These are phyloP conservation scores for Himalopsyche japonica DNA, from an alignment of 2,888 invertebrate genomes.

Conservation along the genomic window DNA sequence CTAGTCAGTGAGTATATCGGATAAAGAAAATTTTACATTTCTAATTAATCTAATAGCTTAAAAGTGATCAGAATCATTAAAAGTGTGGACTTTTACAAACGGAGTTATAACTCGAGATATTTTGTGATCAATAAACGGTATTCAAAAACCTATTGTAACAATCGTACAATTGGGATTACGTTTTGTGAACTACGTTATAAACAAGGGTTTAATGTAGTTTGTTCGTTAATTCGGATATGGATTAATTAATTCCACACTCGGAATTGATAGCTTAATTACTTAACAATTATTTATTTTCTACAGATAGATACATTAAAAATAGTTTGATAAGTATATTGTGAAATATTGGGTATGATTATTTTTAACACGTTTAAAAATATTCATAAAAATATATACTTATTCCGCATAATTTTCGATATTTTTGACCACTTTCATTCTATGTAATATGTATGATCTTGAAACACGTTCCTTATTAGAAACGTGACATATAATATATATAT, in stretches of 20 bases:
- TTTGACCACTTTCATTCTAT: neutral
- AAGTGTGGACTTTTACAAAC: neutral
- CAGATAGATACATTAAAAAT: too few relatives aligned
- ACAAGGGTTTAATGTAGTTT: too few relatives aligned
- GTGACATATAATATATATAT: neutral
- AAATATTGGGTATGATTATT: too few relatives aligned
- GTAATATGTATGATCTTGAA: neutral
- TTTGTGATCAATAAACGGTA: neutral
- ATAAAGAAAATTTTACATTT: neutral
- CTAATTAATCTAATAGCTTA: neutral
- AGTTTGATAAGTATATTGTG: too few relatives aligned
- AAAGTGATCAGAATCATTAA: neutral
- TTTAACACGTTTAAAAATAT: neutral
- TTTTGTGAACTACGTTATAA: too few relatives aligned
- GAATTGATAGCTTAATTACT: too few relatives aligned
- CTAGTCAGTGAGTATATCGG: neutral
- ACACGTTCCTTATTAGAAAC: neutral
- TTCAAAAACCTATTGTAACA: too few relatives aligned
- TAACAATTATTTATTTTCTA: too few relatives aligned
- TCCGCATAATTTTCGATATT: neutral
- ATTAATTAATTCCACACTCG: too few relatives aligned
- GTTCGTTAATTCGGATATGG: too few relatives aligned
- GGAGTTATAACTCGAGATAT: neutral
- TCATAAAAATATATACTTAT: neutral
- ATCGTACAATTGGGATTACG: too few relatives aligned